These are phyloP conservation scores for Chionis minor DNA, from an alignment of 2,113 vertebrate genomes.

Conservation along the genomic window DNA sequence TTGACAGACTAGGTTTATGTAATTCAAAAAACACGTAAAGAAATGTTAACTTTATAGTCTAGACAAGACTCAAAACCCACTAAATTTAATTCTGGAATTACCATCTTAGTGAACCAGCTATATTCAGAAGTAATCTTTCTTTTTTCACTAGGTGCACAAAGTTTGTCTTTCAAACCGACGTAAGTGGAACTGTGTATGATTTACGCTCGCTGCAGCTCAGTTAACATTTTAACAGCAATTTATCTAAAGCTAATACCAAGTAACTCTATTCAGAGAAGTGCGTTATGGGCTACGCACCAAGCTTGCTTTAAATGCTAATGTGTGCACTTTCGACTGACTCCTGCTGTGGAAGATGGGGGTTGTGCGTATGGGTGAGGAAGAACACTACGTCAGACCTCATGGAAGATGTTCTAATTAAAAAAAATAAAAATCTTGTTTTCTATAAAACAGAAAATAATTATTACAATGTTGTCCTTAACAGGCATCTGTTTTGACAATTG, in stretches of 20 bases:
- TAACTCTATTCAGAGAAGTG: not conserved
- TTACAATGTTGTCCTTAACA: not conserved
- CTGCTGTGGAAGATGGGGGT: not conserved
- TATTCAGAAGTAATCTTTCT: not conserved
- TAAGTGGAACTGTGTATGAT: not conserved
- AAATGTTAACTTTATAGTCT: not conserved
- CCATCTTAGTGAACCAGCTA: not conserved
- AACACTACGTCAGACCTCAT: not conserved
- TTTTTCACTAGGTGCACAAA: not conserved
- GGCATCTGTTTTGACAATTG: not conserved
- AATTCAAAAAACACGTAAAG: not conserved
- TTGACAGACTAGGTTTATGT: not conserved
- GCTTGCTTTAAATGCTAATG: fast-evolving
- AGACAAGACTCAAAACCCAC: not conserved
- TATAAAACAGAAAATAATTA: not conserved
- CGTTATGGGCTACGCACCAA: not conserved
- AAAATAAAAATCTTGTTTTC: not conserved
- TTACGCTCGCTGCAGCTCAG: not conserved
- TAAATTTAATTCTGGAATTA: not conserved
- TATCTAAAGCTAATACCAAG: not conserved
- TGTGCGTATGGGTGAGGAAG: not conserved
- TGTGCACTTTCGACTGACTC: not conserved
- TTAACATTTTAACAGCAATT: not conserved
- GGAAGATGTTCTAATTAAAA: not conserved
- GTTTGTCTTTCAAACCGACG: not conserved